Conservation (phyloP, 2,797 vertebrate genomes). For the Ficedula albicollis region DNA sequence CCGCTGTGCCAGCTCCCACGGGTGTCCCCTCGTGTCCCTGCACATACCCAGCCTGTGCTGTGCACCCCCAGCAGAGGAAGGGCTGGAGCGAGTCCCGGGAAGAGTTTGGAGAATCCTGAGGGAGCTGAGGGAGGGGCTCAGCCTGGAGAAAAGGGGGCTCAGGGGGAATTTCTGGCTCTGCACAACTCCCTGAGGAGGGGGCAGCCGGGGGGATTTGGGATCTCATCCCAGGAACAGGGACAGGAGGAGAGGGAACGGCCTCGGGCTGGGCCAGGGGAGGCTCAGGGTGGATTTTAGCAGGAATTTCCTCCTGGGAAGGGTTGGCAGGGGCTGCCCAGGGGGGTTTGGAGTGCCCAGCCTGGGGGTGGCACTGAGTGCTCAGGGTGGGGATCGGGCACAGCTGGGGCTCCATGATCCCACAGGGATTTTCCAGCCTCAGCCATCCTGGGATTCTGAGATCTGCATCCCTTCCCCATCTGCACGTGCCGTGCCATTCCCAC, state of each 20-base stretch:
- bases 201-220: neutral
- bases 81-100: no score
- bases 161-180: neutral
- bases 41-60: neutral
- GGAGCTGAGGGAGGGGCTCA: neutral
- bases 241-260: neutral
- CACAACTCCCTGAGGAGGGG: neutral
- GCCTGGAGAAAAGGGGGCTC: neutral
- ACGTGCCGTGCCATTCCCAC: neutral
- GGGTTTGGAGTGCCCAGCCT: neutral
- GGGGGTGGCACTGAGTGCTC: neutral
- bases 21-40: neutral
- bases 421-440: neutral
- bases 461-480: no score
- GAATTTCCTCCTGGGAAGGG: no score
- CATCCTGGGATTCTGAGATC: neutral
- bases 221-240: neutral
- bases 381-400: neutral
- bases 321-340: neutral
- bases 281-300: no score
- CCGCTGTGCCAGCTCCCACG: neutral
- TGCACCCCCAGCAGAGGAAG: neutral
- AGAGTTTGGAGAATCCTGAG: neutral
- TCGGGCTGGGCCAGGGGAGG: neutral
- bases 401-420: fast-evolving